Conservation (phyloP, 2,888 invertebrate genomes). For the Cistogaster globosa region DNA sequence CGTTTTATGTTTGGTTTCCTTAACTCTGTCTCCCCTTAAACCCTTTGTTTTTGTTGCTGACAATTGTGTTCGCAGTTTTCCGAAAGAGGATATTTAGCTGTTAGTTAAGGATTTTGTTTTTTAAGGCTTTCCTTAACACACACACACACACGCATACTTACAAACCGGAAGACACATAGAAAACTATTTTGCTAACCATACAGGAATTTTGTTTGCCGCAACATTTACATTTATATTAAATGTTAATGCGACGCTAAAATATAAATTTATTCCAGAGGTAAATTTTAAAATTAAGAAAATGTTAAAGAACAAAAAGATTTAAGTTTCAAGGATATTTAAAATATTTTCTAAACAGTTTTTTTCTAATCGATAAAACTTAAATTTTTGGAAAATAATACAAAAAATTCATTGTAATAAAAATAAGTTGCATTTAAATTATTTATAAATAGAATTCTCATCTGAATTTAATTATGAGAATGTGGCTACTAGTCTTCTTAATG, state of each 20-base stretch:
- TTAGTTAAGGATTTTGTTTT: slow-evolving; percentile 49
- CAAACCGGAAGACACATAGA: background rate
- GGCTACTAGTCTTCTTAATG: no score
- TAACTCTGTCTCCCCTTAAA: slow-evolving; percentile 16
- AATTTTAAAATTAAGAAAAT: slow-evolving; percentile 4
- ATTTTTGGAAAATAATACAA: no score
- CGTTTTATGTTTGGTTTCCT: slow-evolving; percentile 58
- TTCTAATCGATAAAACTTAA: no score
- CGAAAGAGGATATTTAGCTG: slow-evolving; percentile 59
- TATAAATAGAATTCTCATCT: no score
- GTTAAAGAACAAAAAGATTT: background rate
- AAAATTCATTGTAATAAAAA: no score
- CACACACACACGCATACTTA: background rate
- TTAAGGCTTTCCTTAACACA: slow-evolving; percentile 42
- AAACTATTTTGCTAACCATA: slow-evolving; percentile 50
- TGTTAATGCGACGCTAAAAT: slow-evolving; percentile 68
- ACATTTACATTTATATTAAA: slow-evolving; percentile 64
- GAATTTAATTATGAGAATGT: no score
- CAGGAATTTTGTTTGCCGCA: slow-evolving; percentile 54
- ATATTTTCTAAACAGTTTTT: no score
- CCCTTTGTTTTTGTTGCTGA: background rate
- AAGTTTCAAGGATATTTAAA: background rate
- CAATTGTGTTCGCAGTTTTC: slow-evolving; percentile 15
- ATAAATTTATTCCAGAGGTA: slow-evolving; percentile 1
- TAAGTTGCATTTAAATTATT: no score